phyloP scores from a whole-genome alignment of 37 sponge, comb jelly and placozoan species.

The Mnemiopsis leidyi region DNA sequence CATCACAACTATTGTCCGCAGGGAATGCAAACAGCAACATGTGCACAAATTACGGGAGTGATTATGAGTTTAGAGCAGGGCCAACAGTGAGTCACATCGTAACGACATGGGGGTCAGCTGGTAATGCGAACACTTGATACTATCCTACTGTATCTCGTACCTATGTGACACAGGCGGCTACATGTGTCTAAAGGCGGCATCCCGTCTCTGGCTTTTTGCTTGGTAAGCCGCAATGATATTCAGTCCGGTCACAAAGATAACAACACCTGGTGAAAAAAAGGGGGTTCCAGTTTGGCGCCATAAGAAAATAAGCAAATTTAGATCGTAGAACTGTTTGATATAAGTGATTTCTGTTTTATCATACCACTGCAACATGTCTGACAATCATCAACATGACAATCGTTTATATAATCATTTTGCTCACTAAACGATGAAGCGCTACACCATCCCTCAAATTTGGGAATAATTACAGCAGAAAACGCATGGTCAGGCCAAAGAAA shows the following conservation, averaged over 20 bases:
- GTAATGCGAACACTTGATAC: not conserved
- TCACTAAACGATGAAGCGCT: not conserved
- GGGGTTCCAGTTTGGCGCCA: not conserved
- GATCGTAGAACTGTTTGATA: not conserved
- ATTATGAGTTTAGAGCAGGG: not conserved
- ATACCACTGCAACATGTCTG: too few relatives aligned
- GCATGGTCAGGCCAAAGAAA: not conserved
- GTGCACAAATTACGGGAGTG: not conserved
- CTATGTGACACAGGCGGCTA: not conserved
- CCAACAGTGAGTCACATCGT: not conserved
- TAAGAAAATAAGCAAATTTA: not conserved
- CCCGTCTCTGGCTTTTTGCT: conserved; percentile 56
- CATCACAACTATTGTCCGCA: not conserved
- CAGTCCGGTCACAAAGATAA: conserved; percentile 47
- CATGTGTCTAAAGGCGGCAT: conserved; percentile 66
- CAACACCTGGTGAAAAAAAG: not conserved
- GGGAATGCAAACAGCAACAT: not conserved
- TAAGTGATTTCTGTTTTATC: too few relatives aligned
- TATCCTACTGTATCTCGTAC: conserved; percentile 17
- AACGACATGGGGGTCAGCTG: not conserved
- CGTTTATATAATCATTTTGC: too few relatives aligned
- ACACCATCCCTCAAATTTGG: not conserved
- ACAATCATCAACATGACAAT: too few relatives aligned
- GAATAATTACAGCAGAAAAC: not conserved
- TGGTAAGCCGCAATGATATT: conserved; percentile 23